Base-by-base conservation (phyloP, 1,140 invertebrate species). In the Manduca sexta region DNA sequence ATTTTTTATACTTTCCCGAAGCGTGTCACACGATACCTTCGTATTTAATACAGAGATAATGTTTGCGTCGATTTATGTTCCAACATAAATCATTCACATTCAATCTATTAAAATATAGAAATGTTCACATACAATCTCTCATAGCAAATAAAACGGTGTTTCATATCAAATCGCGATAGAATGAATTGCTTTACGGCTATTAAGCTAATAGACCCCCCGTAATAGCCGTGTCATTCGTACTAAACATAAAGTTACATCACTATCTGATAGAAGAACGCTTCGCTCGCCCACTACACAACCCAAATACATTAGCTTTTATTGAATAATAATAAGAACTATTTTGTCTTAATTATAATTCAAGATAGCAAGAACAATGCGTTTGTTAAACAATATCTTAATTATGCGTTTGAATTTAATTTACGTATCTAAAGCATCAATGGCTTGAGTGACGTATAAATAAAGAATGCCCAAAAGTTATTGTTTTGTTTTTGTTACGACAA, bases 211-310 rank as follows among this genome's bases (percentile, higher is more conserved):
- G 12, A 16, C n/a, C 33, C 13, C 38, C 47, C 46, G 41, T 51
- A 57, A 62, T 38, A 54, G 35, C 18, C 37, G 42, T 57, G 61
- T 52, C 53, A 63, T 53, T 66, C 43, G 55, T 40, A 47, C 46
- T 37, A 11, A 45, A 50, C 17, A 38, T 29, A 48, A 35, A 41
- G 64, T 82, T 82, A 79, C 76, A 77, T 82, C 74, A 84, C 73
- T 75, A 70, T 7, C 75, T 69, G 78, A 76, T 79, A 73, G 80
- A 82, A 69, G 73, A 73, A 73, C 74, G 60, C 67, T 56, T 78
- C 67, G 70, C 69, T 62, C 74, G 71, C 76, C 76, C 71, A 83
- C 79, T 64, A 51, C n/a, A 35, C 34, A 35, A 12, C 12, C 14
- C n/a, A 1, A n/a, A 35, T 6, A 13, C 11, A 12, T 16, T 40